A percentile compares a stretch with the other conserved stretches of the same genome.
phyloP scores from a whole-genome alignment of 2,888 invertebrate species.

The Marasmarcha lunaedactyla region DNA sequence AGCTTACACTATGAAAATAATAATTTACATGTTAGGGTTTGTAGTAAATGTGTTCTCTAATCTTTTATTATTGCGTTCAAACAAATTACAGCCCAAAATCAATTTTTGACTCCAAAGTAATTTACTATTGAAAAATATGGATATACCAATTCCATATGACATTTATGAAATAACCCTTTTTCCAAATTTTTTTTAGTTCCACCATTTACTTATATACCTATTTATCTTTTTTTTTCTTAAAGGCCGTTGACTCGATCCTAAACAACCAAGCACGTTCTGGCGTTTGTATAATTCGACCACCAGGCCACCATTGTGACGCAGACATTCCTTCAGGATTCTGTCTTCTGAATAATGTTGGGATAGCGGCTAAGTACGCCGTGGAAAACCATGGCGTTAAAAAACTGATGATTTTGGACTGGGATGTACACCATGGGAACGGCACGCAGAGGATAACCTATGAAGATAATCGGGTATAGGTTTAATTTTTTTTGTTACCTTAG shows the following conservation, averaged over 20 bases:
- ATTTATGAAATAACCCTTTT: too few species aligned
- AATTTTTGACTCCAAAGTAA: too few species aligned
- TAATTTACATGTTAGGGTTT: too few species aligned
- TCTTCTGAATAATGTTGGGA: slow-evolving; percentile 86
- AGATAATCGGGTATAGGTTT: slow-evolving; percentile 62
- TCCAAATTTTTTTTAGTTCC: too few species aligned
- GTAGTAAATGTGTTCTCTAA: too few species aligned
- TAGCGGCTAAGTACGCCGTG: slow-evolving; percentile 83
- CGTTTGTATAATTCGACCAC: slow-evolving; percentile 87
- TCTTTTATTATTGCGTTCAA: too few species aligned
- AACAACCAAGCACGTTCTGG: slow-evolving; percentile 75
- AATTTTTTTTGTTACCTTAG: too few species aligned
- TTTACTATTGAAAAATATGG: too few species aligned
- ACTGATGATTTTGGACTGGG: slow-evolving; percentile 89
- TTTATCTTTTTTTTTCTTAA: not conserved
- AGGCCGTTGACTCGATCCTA: slow-evolving; percentile 78
- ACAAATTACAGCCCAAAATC: too few species aligned
- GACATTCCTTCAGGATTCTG: slow-evolving; percentile 89
- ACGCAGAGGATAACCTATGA: slow-evolving; percentile 85
- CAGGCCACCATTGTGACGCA: slow-evolving; percentile 90
- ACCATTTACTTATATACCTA: too few species aligned
- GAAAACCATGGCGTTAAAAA: slow-evolving; percentile 70
- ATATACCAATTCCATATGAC: too few species aligned
- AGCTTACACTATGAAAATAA: too few species aligned
- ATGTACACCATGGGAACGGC: slow-evolving; percentile 96